Evolutionary conservation across 23 tunicate species (phyloP), one percentile per base, ranked within the genome.

Genomic region (Halocynthia aurantium): DNA sequence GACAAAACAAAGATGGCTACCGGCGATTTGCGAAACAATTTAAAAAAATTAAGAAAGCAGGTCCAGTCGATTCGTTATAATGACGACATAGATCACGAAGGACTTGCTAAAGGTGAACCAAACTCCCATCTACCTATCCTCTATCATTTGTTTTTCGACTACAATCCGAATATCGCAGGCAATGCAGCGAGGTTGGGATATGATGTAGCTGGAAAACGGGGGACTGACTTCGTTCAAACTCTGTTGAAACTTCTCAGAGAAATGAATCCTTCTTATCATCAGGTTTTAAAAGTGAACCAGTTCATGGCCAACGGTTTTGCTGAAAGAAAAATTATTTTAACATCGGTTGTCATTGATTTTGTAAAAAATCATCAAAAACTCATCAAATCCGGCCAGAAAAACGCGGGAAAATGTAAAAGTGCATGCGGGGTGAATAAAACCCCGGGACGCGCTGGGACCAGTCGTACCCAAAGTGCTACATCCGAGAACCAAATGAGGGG

Each of bases 241-340:
- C 6, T 74, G 19, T 74, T 74, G 64, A 74, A 74, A 56, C 20
- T 74, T 0, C 55, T 74, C 22, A 40, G 78, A 8, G 78, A 74
- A 1, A 40, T 54, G n/a, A 74, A 74, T 74, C 50, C 78, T 13
- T 53, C 19, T 0, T 21, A 21, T 53, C 55, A 55, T 53, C 18
- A 54, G 13, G 56, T 44, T 15, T 54, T 74, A 64, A 74, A 54
- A 53, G 57, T 74, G 17, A 64, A 44, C 7, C 78, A 74, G 4
- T 74, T 74, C 62, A 74, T 74, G 78, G 55, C 78, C 10, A 74
- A 74, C 15, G 78, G 78, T 8, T 74, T 74, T 6, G 62, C 78
- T 19, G 78, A 74, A 54, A 53, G 78, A 54, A 74, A 74, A 56
- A 56, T 74, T 5, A 74, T 74, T 10, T 64, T 74, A 22, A 74